Base-by-base conservation (phyloP, 2,888 invertebrate genomes). In the Cecidostiba fungosa region DNA sequence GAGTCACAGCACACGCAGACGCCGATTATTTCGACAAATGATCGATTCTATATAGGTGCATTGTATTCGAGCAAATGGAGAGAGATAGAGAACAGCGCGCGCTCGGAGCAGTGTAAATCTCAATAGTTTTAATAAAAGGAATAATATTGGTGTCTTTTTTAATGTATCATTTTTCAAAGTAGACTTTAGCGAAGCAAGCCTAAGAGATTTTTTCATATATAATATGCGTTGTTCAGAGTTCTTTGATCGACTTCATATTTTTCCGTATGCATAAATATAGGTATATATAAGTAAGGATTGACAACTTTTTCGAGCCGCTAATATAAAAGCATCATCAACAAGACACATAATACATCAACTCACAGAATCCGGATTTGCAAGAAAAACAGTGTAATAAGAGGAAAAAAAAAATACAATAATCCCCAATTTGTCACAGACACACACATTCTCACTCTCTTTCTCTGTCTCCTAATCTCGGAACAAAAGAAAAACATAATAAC, bases 381-480 rank as follows among this genome's bases (percentile, higher is more conserved):
- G 23, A 39, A 29, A n/a, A 32, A n/a, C 70, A 39, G 70, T 39
- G 36, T 43, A 19, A 54, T 54, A 79, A 0, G 10, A 19, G 19
- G 19, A 32, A 54, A 10, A 50, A 39, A 59, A 59, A 62, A 83
- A n/a, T 32, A 47, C n/a, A 72, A 47, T 47, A 69, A 74, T 19
- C 32, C n/a, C 54, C n/a, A 69, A 69, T 32, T n/a, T n/a, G 39
- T 54, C 19, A 12, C 50, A 29, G 12, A 85, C 50, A 66, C 54
- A 66, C 54, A 47, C 19, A 54, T 76, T 84, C 69, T 82, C 81
- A 78, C 84, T 81, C 90, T 92, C 90, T 93, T 92, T 92, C 92
- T 93, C 92, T 92, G 84, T 86, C 86, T 86, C 86, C 91, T 91
- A 91, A 91, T 90, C 90, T 92, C 90, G 91, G 88, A 82, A 78